Base-by-base conservation (phyloP, 2,797 vertebrate genomes). In the Centroberyx gerrardi region DNA sequence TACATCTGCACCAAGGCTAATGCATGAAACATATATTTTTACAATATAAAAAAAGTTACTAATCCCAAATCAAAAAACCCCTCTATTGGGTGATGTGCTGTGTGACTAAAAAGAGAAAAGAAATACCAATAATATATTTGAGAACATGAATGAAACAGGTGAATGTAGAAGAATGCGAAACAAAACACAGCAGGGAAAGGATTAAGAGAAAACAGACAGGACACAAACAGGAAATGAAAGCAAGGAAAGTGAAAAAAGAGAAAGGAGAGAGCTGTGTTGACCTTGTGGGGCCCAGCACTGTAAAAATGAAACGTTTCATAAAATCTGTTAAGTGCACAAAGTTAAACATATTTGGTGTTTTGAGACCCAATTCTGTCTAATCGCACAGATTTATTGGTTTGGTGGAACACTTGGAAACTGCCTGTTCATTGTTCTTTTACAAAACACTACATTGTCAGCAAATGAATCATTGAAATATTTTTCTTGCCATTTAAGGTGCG, bases 221-320 rank as follows among this genome's bases (percentile, higher is more conserved):
- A 83, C 66, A 74, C 13, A 48, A 55, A 63, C 67, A 83, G 56
- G 70, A 80, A 80, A 87, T 83, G 29, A 82, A 62, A 72, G 52
- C 0, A 9, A 44, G 31, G n/a, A 22, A 46, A 31, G 64, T 22
- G 1, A 14, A 22, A 36, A 56, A 64, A 3, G 15, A 33, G 8
- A 58, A 18, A 64, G 52, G 14, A 42, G 8, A 40, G 38, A 58
- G 61, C 61, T 60, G 46, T 49, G 63, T 59, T 79, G 72, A 82
- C 67, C 76, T 74, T 80, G 73, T 42, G 61, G 1, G 9, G 0
- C 1, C n/a, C n/a, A 15, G 44, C 15, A 15, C 27, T 66, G 17
- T 7, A n/a, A 6, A 62, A 62, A 27, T 18, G 13, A 40, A 27
- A 29, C 53, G 31, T 31, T 4, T 29, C 53, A 55, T 55, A 29